Evolutionary conservation across 2,113 vertebrate genomes (phyloP).

Genomic region (Ophthalmolycus amberensis): DNA sequence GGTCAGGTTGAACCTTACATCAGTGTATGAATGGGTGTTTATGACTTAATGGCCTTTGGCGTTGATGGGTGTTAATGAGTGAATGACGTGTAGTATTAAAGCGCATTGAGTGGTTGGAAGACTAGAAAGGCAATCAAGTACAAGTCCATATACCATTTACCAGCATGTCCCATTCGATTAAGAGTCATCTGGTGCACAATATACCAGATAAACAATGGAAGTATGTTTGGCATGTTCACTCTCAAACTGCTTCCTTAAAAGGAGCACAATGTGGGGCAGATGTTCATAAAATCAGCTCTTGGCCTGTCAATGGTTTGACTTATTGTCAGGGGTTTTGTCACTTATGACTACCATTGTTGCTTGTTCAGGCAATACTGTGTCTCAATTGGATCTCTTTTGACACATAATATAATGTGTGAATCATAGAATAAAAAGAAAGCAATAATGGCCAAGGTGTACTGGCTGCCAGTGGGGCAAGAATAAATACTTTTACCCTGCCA

Average conservation of each 20-base stretch:
- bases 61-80: no score
- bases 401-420: conserved; percentile 12
- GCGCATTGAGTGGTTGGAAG: not conserved
- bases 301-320: not conserved
- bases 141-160: not conserved
- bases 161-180: conserved; percentile 56
- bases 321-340: conserved; percentile 16
- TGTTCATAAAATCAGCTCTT: not conserved
- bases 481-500: conserved; percentile 43
- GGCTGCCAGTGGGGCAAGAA: conserved; percentile 37
- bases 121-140: not conserved
- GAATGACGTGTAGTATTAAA: no score
- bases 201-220: conserved; percentile 30
- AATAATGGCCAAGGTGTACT: conserved; percentile 37
- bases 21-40: not conserved
- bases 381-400: conserved; percentile 22
- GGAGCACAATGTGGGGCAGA: not conserved
- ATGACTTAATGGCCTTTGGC: no score
- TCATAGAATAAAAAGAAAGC: conserved; percentile 33
- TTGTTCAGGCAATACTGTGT: not conserved
- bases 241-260: conserved; percentile 3
- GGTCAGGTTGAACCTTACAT: no score
- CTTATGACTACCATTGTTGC: not conserved
- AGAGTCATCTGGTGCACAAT: conserved; percentile 43
- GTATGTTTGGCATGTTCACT: conserved; percentile 1